These are phyloP conservation scores for Apis mellifera DNA, from an alignment of 1,140 invertebrate genomes.

Conservation along the genomic window Amel_HAv3.1 CM009940.2:4688001-4688500, in stretches of 20 bases:
- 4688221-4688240: slow-evolving; percentile 26
- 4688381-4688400: slow-evolving; percentile 14
- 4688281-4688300: slow-evolving; percentile 17
- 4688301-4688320: not conserved
- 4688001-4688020: slow-evolving; percentile 35
- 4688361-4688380: slow-evolving; percentile 20
- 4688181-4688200: slow-evolving; percentile 50
- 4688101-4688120: slow-evolving; percentile 75
- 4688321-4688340: not conserved
- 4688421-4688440: slow-evolving; percentile 15
- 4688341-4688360: not conserved
- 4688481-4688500: slow-evolving; percentile 6
- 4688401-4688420: not conserved
- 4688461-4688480: slow-evolving; percentile 9
- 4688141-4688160: slow-evolving; percentile 74
- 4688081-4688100: slow-evolving; percentile 68
- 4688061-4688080: slow-evolving; percentile 76
- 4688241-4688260: slow-evolving; percentile 36
- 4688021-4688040: slow-evolving; percentile 48
- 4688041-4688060: slow-evolving; percentile 60
- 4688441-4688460: slow-evolving; percentile 2
- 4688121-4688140: slow-evolving; percentile 79
- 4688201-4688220: slow-evolving; percentile 34
- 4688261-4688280: slow-evolving; percentile 22
- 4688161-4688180: slow-evolving; percentile 52